Evolutionary conservation across 30 jellyfish, hydroid and myxozoan genomes (phyloP).

Genomic region (Aurelia sp.): DNA sequence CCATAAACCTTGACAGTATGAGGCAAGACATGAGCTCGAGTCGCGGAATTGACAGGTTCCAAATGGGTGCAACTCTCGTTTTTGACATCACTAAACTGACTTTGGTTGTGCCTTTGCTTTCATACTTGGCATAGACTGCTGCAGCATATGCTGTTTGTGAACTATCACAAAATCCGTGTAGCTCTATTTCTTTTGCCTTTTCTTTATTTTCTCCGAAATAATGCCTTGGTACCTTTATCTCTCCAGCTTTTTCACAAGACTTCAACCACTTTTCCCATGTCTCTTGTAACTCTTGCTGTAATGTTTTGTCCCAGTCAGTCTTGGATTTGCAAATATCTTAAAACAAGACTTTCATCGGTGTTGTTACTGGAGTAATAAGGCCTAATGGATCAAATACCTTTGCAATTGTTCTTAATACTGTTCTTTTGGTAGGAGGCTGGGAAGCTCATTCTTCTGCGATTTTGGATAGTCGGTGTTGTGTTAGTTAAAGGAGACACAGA

Average conservation of each 20-base stretch:
- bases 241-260: neutral
- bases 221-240: conserved; percentile 4
- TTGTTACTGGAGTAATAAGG: conserved; percentile 25
- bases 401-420: conserved; percentile 13
- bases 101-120: neutral
- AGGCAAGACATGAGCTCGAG: conserved; percentile 33
- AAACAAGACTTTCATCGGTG: conserved; percentile 32
- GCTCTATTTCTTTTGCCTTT: conserved; percentile 16
- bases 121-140: conserved; percentile 7
- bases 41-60: conserved; percentile 39
- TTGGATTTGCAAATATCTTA: neutral
- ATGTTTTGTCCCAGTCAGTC: conserved; percentile 16
- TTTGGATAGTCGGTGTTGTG: conserved; percentile 7
- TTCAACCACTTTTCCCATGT: neutral
- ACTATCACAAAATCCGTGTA: conserved; percentile 55
- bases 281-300: neutral
- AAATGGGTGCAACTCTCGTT: conserved; percentile 55
- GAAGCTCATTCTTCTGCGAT: neutral
- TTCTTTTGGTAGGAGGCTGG: conserved; percentile 18
- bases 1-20: conserved; percentile 26
- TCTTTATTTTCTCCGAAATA: conserved; percentile 20
- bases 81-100: conserved; percentile 38
- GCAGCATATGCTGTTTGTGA: conserved; percentile 56
- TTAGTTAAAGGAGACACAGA: too few species aligned
- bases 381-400: conserved; percentile 57